These are phyloP conservation scores for Dryoscopus gambensis DNA, from an alignment of 2,113 vertebrate species.

Conservation along the genomic window DNA sequence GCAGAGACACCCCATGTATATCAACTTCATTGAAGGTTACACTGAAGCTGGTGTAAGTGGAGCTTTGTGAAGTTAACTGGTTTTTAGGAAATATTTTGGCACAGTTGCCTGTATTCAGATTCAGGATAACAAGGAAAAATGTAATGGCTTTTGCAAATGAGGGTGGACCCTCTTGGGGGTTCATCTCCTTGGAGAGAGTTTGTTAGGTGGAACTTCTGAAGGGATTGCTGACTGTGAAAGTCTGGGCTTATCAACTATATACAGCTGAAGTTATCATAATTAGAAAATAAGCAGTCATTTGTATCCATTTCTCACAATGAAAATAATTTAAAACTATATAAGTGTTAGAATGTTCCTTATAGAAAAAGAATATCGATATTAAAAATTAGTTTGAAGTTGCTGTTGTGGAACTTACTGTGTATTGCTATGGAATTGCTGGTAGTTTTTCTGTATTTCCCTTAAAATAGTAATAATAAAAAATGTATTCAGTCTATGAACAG, in stretches of 20 bases:
- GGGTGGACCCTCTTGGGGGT: neutral
- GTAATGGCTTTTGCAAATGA: neutral
- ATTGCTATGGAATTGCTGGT: neutral
- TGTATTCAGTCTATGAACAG: fast-evolving
- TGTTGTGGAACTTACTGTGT: neutral
- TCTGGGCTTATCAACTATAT: neutral
- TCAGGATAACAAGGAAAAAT: neutral
- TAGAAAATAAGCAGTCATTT: neutral
- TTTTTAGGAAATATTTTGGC: neutral
- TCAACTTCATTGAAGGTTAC: neutral
- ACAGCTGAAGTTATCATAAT: neutral
- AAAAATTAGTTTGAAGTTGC: neutral
- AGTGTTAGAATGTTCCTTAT: neutral
- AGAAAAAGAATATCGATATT: neutral
- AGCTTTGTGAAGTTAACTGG: neutral
- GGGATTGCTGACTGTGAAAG: neutral
- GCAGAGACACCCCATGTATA: neutral
- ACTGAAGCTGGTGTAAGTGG: neutral
- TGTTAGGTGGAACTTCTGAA: neutral
- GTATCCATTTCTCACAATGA: neutral
- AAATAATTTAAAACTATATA: neutral
- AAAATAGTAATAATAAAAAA: neutral
- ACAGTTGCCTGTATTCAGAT: neutral
- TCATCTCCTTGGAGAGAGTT: neutral
- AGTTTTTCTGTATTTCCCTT: neutral